Evolutionary conservation across 2,113 vertebrate genomes (phyloP).

Genomic region (Bubo blakistoni): DNA sequence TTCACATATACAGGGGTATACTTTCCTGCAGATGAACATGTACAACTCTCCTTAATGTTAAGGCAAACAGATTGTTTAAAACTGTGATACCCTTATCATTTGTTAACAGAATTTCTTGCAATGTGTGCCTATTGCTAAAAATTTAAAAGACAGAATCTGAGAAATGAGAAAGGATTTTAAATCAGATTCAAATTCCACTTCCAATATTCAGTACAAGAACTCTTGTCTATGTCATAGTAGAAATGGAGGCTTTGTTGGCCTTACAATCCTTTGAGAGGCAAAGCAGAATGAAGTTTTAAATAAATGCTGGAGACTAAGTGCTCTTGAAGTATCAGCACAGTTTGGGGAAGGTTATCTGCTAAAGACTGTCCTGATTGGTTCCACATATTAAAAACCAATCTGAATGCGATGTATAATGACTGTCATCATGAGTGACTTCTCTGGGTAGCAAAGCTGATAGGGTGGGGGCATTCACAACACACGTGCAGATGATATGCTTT

Average conservation of each 20-base stretch:
- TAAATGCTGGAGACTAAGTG: not conserved
- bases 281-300: not conserved
- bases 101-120: not conserved
- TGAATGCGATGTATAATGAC: not conserved
- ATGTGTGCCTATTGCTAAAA: not conserved
- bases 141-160: not conserved
- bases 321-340: not conserved
- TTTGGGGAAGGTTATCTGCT: not conserved
- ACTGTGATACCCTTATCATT: not conserved
- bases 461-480: not conserved
- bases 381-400: not conserved
- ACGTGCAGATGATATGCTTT: not conserved
- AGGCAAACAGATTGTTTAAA: not conserved
- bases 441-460: not conserved
- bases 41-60: not conserved
- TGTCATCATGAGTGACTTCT: not conserved
- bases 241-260: not conserved
- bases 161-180: not conserved
- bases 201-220: not conserved
- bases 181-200: not conserved
- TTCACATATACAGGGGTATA: rapidly evolving
- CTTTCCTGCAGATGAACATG: not conserved
- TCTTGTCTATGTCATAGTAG: not conserved
- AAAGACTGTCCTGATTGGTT: not conserved
- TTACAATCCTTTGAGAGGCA: not conserved